Evolutionary conservation across 2,797 vertebrate species (phyloP).

Genomic region (Coracias cyanogaster): DNA sequence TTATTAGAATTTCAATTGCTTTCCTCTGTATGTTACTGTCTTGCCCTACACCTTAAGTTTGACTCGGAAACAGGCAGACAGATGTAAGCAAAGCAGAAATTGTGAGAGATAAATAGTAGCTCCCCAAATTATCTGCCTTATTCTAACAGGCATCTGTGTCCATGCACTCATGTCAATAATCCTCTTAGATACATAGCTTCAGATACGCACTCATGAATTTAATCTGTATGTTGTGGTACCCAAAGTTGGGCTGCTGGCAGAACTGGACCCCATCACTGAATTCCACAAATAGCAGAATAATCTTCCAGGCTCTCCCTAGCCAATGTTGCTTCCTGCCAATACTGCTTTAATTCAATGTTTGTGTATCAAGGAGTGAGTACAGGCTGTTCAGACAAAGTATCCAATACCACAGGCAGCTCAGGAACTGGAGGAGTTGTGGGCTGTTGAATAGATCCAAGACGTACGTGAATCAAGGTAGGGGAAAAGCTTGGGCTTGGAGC

Average conservation of each 20-base stretch:
- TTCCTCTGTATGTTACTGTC: background rate
- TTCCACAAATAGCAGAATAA: background rate
- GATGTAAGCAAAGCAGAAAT: background rate
- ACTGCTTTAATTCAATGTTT: background rate
- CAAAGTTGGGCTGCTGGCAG: background rate
- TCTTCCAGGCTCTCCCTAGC: background rate
- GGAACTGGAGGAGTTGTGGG: background rate
- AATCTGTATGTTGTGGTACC: background rate
- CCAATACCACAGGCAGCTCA: background rate
- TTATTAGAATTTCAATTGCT: background rate
- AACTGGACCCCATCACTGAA: background rate
- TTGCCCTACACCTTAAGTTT: background rate
- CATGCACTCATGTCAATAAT: background rate
- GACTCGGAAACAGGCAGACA: background rate
- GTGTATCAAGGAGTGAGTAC: background rate
- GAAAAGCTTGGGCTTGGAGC: background rate
- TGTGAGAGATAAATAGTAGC: background rate
- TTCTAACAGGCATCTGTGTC: background rate
- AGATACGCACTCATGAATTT: background rate
- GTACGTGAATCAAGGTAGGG: background rate
- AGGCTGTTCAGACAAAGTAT: background rate
- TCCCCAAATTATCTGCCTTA: background rate
- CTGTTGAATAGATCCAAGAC: background rate
- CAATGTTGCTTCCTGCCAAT: background rate
- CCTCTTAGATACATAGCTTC: background rate